Evolutionary conservation across 2,797 vertebrate genomes (phyloP), one percentile per base, ranked within the genome.

Genomic region (Sylvilagus floridanus): DNA sequence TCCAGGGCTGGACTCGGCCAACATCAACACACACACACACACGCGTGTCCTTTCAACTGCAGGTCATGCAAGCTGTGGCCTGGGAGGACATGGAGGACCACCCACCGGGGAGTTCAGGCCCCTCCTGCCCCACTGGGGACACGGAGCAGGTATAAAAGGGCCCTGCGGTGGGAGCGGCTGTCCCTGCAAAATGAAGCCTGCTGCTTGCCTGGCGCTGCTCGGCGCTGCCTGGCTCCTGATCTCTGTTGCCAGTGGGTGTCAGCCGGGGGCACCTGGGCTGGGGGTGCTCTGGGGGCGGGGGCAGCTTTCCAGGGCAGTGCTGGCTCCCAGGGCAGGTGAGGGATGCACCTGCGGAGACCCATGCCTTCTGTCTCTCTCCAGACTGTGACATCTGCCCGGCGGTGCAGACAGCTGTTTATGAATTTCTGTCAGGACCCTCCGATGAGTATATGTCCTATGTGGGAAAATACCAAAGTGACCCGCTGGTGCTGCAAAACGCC

Each of bases 391-490:
- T 93, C 2, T 94, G 87, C 62, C 12, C 24, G 0, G 10, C 13
- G 2, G 50, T 95, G n/a, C 1, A 5, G 0, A 0, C 62, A 3
- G 21, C 65, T 6, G 1, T 82, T 26, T 0, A 1, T 62, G 2
- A 54, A 2, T 52, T 91, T 10, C 7, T 72, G 57, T 9, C 0
- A 1, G 63, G 47, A 10, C 19, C 6, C 5, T 0, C 16, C 6
- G 60, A 95, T 0, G 26, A 84, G 0, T 88, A 84, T 10, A 2
- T 73, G 30, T 0, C 2, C 1, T 0, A 26, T 5, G 4, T 88
- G 50, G 1, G 0, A 21, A 32, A 42, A 21, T 92, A 42, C 26
- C 6, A 2, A 4, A 0, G 2, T 1, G 0, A 32, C 4, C 0
- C 22, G 47, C 0, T 0, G 0, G 0, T 62, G 2, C 1, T 85